These are phyloP conservation scores for Zoroaster sp. DNA, from an alignment of 53 echinoderm and acorn worm species.

Conservation along the genomic window DNA sequence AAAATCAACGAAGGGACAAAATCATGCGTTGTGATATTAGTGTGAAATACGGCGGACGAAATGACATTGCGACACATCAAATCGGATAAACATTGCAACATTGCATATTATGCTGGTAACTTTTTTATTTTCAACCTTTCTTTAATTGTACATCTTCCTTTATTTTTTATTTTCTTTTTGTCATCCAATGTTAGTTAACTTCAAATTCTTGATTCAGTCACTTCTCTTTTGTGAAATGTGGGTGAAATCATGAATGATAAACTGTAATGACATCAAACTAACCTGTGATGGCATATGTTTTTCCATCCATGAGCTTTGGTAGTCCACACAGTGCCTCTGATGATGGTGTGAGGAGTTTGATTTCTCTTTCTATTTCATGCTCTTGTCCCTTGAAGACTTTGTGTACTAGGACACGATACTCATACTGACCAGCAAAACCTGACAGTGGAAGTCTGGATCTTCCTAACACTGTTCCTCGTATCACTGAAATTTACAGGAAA, in stretches of 20 bases:
- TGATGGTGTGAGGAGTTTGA: slow-evolving; percentile 44
- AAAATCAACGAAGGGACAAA: too few species aligned
- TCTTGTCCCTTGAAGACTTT: slow-evolving; percentile 41
- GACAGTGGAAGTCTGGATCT: background rate
- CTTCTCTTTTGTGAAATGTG: too few species aligned
- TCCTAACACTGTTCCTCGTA: slow-evolving; percentile 9
- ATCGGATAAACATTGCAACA: too few species aligned
- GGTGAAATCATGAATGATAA: background rate
- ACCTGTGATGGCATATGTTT: slow-evolving; percentile 63
- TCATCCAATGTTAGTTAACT: too few species aligned
- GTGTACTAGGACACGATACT: slow-evolving; percentile 21
- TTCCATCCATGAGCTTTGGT: background rate
- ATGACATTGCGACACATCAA: too few species aligned
- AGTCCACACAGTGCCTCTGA: slow-evolving; percentile 45
- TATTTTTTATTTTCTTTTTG: too few species aligned
- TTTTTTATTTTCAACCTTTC: too few species aligned
- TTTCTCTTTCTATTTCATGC: background rate
- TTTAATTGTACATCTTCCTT: too few species aligned
- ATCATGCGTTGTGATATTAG: too few species aligned
- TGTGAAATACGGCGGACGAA: too few species aligned
- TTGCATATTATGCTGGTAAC: too few species aligned
- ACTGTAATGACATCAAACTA: background rate
- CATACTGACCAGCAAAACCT: slow-evolving; percentile 8
- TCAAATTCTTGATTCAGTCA: too few species aligned
- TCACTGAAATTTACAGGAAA: background rate